Evolutionary conservation across 2,113 vertebrate genomes (phyloP).

Genomic region (Oreotragus oreotragus): DNA sequence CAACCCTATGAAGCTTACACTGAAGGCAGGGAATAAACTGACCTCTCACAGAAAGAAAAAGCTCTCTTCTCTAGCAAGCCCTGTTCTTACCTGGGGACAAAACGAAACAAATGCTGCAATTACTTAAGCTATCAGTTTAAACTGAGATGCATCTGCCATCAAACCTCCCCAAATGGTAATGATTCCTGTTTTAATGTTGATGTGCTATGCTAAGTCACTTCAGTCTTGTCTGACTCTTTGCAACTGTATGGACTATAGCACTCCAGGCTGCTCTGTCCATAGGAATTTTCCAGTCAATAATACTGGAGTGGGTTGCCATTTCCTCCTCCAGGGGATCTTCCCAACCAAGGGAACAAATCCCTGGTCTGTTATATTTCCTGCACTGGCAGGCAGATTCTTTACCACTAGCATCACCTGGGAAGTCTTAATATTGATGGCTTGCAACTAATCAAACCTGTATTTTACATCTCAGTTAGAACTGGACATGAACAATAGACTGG

Average conservation of each 20-base stretch:
- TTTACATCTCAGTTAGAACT: neutral
- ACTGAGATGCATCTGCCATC: constrained; percentile 1
- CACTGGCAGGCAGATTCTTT: neutral
- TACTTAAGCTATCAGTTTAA: constrained; percentile 43
- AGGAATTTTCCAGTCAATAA: neutral
- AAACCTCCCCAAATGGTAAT: constrained; percentile 8
- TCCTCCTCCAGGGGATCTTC: neutral
- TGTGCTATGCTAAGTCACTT: neutral
- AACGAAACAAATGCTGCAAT: constrained; percentile 40
- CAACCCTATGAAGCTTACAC: neutral
- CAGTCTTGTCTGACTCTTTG: neutral
- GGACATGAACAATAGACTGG: too few species aligned
- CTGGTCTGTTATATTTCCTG: neutral
- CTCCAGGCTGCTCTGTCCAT: neutral
- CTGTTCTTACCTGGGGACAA: constrained; percentile 30
- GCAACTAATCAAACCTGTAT: constrained; percentile 12
- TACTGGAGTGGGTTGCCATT: neutral
- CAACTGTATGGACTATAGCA: neutral
- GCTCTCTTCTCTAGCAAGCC: neutral
- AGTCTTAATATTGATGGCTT: constrained; percentile 21
- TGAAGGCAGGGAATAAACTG: neutral
- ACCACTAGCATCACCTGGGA: neutral
- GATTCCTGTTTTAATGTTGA: constrained; percentile 47
- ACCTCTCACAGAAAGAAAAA: neutral
- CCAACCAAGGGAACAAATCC: neutral